phyloP scores from a whole-genome alignment of 2,888 invertebrate genomes.

The Cryptocephalus moraei region DNA sequence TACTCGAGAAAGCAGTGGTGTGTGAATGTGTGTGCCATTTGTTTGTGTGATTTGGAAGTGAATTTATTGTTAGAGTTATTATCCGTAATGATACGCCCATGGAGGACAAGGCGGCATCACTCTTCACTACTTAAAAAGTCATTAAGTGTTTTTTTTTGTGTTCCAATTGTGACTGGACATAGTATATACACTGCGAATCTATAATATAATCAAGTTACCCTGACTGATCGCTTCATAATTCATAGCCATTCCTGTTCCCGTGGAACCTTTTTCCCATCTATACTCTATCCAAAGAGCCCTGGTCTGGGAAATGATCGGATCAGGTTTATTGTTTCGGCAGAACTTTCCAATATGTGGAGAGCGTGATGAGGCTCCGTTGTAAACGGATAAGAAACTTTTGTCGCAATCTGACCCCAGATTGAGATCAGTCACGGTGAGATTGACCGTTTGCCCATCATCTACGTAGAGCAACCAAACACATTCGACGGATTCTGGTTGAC shows the following conservation, averaged over 20 bases:
- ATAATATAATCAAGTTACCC: constrained; percentile 8
- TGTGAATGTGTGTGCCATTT: too few species aligned
- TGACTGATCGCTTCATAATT: constrained; percentile 15
- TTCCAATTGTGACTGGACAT: too few species aligned
- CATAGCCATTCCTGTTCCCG: constrained; percentile 17
- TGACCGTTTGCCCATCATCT: constrained; percentile 21
- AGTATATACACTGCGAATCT: too few species aligned
- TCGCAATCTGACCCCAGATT: constrained; percentile 48
- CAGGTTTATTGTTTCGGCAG: constrained; percentile 48
- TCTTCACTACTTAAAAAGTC: too few species aligned
- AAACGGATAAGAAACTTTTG: constrained; percentile 43
- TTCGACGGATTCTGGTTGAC: constrained; percentile 42
- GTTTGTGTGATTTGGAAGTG: too few species aligned
- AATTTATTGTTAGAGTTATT: too few species aligned
- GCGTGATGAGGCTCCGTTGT: constrained; percentile 41
- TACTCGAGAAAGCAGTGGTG: too few species aligned
- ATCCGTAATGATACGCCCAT: too few species aligned
- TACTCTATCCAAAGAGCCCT: constrained; percentile 58
- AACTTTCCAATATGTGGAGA: constrained; percentile 48
- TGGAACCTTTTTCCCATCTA: constrained; percentile 42
- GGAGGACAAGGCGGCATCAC: too few species aligned
- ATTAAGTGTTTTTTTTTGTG: too few species aligned
- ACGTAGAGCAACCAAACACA: constrained; percentile 45
- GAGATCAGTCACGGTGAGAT: constrained; percentile 44
- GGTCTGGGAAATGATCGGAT: constrained; percentile 40